A percentile compares a stretch with the other conserved stretches of the same genome.
Conservation (phyloP, 2,888 invertebrate genomes). For the Epinotia ramella region DNA sequence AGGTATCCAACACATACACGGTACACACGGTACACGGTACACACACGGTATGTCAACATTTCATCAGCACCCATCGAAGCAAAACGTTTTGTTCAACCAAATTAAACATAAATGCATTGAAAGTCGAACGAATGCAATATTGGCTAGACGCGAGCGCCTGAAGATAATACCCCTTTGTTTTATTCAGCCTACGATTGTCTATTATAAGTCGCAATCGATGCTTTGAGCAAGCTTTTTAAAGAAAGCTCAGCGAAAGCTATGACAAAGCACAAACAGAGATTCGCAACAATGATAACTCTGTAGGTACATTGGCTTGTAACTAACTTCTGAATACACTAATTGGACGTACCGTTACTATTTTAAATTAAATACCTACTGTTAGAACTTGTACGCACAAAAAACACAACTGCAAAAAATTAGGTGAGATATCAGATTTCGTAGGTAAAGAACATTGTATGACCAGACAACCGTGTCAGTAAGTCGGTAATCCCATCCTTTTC, state of each 20-base stretch:
- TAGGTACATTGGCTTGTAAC: too few species aligned
- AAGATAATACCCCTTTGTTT: conserved; percentile 10
- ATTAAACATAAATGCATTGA: conserved; percentile 3
- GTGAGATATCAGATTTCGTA: background rate
- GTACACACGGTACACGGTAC: too few species aligned
- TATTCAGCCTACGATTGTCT: background rate
- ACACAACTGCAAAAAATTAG: background rate
- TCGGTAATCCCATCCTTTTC: too few species aligned
- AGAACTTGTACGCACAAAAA: background rate
- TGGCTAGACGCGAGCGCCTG: background rate
- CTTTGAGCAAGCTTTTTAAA: conserved; percentile 15
- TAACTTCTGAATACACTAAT: background rate
- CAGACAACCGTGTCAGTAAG: too few species aligned
- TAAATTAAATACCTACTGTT: background rate
- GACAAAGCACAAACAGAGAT: conserved; percentile 20
- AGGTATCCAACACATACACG: too few species aligned
- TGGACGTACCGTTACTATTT: conserved; percentile 11
- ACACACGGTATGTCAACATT: too few species aligned
- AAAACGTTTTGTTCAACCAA: background rate
- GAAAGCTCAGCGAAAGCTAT: conserved; percentile 34
- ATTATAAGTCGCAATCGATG: conserved; percentile 11
- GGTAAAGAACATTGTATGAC: too few species aligned
- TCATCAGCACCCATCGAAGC: background rate
- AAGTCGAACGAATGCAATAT: background rate
- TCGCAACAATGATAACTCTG: conserved; percentile 7